A percentile compares a stretch with the other conserved stretches of the same genome.
phyloP scores from a whole-genome alignment of 2,797 vertebrate species.

The Parambassis ranga region DNA sequence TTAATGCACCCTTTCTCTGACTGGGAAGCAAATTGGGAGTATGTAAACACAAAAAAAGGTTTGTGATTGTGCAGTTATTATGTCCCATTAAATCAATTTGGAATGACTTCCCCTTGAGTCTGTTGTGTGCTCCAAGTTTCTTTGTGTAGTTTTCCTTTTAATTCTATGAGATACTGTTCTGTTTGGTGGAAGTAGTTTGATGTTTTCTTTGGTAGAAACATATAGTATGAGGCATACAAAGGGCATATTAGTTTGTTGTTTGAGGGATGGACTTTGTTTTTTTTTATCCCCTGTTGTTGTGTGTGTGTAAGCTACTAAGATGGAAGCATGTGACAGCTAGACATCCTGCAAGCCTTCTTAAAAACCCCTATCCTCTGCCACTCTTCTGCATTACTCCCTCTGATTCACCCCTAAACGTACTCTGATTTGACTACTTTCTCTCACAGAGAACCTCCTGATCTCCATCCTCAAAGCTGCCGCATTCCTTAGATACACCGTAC shows the following conservation, averaged over 20 bases:
- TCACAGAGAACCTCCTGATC: neutral
- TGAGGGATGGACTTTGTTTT: neutral
- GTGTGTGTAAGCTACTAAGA: too few relatives aligned
- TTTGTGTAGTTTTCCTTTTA: constrained; percentile 3
- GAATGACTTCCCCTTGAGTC: neutral
- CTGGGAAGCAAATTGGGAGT: neutral
- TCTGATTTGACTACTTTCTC: neutral
- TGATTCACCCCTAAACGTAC: neutral
- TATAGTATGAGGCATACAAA: too few relatives aligned
- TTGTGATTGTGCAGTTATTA: constrained; percentile 5
- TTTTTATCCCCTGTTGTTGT: too few relatives aligned
- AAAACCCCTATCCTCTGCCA: too few relatives aligned
- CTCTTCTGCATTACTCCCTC: neutral
- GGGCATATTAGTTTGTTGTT: neutral
- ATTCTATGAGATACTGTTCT: neutral
- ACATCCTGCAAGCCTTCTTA: neutral
- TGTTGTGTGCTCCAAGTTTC: constrained; percentile 11
- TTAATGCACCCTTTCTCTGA: neutral
- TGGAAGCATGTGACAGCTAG: too few relatives aligned
- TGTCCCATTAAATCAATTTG: constrained; percentile 4
- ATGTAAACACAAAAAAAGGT: neutral
- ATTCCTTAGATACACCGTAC: constrained; percentile 11
- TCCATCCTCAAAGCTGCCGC: neutral
- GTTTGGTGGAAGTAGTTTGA: neutral
- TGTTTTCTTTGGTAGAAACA: too few relatives aligned